These are phyloP conservation scores for Drosophila limbata DNA, from an alignment of 2,888 invertebrate genomes.

Conservation along the genomic window DNA sequence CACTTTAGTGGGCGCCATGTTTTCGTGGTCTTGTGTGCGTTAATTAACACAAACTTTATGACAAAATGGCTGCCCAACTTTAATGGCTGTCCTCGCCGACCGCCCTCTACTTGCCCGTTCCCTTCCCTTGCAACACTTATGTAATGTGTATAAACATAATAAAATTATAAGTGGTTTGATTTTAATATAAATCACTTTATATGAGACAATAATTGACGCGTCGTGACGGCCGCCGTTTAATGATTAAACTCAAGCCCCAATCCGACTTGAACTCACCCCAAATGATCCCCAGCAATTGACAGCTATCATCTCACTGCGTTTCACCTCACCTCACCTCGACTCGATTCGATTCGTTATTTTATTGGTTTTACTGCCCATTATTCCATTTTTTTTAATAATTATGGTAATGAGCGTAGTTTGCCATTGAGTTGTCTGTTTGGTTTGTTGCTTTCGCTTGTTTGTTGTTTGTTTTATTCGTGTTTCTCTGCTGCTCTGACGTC, in stretches of 20 bases:
- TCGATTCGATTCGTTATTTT: background rate
- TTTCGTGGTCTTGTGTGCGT: constrained; percentile 51
- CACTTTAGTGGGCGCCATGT: constrained; percentile 42
- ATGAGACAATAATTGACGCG: constrained; percentile 71
- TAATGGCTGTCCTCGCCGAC: constrained; percentile 44
- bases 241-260: constrained; percentile 42
- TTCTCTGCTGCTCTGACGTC: constrained; percentile 16
- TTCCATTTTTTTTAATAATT: constrained; percentile 20
- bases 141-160: constrained; percentile 64
- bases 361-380: background rate
- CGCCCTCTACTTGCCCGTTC: background rate
- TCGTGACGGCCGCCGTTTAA: constrained; percentile 53
- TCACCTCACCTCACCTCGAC: background rate
- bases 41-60: constrained; percentile 77
- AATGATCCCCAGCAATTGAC: constrained; percentile 18
- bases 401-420: constrained; percentile 29
- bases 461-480: constrained; percentile 17
- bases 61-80: constrained; percentile 61
- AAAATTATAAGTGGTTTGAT: constrained; percentile 80
- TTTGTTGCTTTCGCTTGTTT: constrained; percentile 8
- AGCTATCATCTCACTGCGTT: constrained; percentile 11
- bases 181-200: constrained; percentile 82
- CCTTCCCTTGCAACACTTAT: background rate
- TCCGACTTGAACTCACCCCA: constrained; percentile 10
- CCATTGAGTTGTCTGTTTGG: constrained; percentile 14